phyloP scores from a whole-genome alignment of 2,797 vertebrate genomes.

The Chaetophractus vellerosus region DNA sequence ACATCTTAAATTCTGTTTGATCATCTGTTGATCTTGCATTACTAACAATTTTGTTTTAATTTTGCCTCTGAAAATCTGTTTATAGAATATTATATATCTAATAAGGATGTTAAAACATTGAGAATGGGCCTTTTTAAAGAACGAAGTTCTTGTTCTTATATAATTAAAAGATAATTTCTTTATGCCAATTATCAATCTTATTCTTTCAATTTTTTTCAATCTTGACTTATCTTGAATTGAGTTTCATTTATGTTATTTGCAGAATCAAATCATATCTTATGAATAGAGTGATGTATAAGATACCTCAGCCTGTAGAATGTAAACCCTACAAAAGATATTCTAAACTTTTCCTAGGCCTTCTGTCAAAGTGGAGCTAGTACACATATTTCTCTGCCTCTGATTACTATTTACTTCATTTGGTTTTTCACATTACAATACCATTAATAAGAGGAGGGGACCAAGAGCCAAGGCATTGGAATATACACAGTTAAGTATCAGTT shows the following conservation, averaged over 20 bases:
- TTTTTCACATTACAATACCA: neutral
- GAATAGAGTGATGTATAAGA: neutral
- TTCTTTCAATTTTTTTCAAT: neutral
- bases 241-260: neutral
- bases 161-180: neutral
- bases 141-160: neutral
- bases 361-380: neutral
- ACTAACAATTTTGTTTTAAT: conserved; percentile 22
- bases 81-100: neutral
- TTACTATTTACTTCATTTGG: neutral
- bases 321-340: neutral
- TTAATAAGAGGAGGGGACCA: neutral
- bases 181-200: neutral
- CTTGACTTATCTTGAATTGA: neutral
- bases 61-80: conserved; percentile 32
- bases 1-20: conserved; percentile 34
- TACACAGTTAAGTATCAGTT: neutral
- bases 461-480: neutral
- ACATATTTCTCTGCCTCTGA: neutral
- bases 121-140: neutral
- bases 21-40: neutral
- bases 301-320: neutral
- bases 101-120: neutral
- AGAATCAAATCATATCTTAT: neutral
- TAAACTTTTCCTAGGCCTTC: neutral